Conservation (phyloP, 1,140 invertebrate species). For the Zaprionus tsacasi region DNA sequence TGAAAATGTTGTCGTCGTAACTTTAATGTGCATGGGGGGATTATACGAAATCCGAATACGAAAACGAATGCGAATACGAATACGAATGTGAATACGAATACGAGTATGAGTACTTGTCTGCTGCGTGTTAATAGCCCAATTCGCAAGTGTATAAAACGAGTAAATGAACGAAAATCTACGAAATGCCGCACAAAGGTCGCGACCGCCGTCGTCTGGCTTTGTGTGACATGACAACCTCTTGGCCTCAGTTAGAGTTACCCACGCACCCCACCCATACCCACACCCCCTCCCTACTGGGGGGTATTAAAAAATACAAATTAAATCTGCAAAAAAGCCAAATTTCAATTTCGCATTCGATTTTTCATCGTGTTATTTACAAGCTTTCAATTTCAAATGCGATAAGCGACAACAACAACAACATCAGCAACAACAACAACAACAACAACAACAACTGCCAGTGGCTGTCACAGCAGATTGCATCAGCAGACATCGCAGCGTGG, state of each 20-base stretch:
- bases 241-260: background rate
- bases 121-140: slow-evolving; percentile 13
- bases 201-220: slow-evolving; percentile 14
- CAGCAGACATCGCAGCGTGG: slow-evolving; percentile 39
- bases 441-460: slow-evolving; percentile 60
- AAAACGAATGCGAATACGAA: background rate
- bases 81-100: background rate
- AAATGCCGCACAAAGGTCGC: slow-evolving; percentile 17
- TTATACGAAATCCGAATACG: slow-evolving; percentile 1
- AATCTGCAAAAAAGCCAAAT: slow-evolving; percentile 55
- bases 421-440: slow-evolving; percentile 21
- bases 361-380: slow-evolving; percentile 69
- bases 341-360: slow-evolving; percentile 70
- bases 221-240: slow-evolving; percentile 7
- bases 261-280: too few relatives aligned
- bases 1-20: background rate
- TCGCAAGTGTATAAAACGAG: slow-evolving; percentile 11
- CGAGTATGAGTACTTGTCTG: background rate
- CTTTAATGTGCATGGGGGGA: slow-evolving; percentile 4
- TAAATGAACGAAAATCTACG: background rate
- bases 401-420: slow-evolving; percentile 58
- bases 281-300: background rate
- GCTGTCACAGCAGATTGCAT: slow-evolving; percentile 70
- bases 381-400: slow-evolving; percentile 79
- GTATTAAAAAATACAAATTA: slow-evolving; percentile 49